Conservation (phyloP, 2,888 invertebrate species). For the Matsumyia berberina region DNA sequence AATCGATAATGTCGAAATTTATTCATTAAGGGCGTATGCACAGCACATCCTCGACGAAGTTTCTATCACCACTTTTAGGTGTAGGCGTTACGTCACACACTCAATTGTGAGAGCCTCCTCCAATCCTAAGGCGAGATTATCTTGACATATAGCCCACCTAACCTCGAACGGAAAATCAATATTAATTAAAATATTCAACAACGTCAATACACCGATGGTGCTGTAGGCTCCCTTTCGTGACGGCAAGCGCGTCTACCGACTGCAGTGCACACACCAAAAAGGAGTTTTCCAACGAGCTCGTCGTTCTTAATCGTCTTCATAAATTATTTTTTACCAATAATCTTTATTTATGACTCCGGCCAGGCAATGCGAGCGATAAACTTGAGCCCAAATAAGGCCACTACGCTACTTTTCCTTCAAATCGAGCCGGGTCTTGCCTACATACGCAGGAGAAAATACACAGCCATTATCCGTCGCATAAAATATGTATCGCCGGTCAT, state of each 20-base stretch:
- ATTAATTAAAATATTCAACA: slow-evolving; percentile 47
- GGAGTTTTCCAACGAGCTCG: slow-evolving; percentile 5
- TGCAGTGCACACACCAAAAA: slow-evolving; percentile 11
- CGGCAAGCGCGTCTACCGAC: background rate
- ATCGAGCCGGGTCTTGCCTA: slow-evolving; percentile 7
- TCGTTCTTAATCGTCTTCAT: slow-evolving; percentile 64
- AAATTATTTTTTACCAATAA: slow-evolving; percentile 73
- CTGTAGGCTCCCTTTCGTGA: slow-evolving; percentile 1
- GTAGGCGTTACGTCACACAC: slow-evolving; percentile 23
- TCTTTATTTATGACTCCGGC: slow-evolving; percentile 70
- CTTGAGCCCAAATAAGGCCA: slow-evolving; percentile 65
- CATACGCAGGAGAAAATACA: slow-evolving; percentile 19
- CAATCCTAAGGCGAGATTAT: slow-evolving; percentile 14
- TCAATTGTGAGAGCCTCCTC: too few relatives aligned
- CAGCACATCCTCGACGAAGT: slow-evolving; percentile 15
- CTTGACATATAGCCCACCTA: slow-evolving; percentile 15
- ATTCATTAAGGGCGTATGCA: background rate
- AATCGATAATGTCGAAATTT: slow-evolving; percentile 5
- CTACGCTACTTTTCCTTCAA: slow-evolving; percentile 33
- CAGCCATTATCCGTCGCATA: slow-evolving; percentile 66
- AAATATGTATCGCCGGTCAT: slow-evolving; percentile 58
- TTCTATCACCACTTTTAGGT: slow-evolving; percentile 31
- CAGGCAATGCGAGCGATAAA: slow-evolving; percentile 58
- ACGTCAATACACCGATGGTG: slow-evolving; percentile 55
- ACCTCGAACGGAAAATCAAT: slow-evolving; percentile 44